Percentiles rank a stretch among this genome's conserved stretches.
These are phyloP conservation scores for Ypsolopha scabrella DNA, from an alignment of 2,888 invertebrate genomes.

Conservation along the genomic window DNA sequence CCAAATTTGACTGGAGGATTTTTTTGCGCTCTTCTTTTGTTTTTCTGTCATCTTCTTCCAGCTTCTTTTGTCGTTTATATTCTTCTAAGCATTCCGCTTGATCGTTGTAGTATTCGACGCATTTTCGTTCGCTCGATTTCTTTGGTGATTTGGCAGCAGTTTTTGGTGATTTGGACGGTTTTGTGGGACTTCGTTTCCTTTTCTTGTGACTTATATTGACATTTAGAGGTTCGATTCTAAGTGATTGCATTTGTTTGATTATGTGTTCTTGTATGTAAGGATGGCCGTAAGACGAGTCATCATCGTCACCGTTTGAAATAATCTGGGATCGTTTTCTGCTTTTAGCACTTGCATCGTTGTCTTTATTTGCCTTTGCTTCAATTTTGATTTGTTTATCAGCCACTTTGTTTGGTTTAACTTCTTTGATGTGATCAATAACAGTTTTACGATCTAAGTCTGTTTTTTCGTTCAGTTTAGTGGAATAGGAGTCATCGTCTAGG, in stretches of 20 bases:
- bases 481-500: conserved; percentile 69
- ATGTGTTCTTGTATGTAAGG: conserved; percentile 62
- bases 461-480: conserved; percentile 38
- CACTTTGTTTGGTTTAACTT: conserved; percentile 11
- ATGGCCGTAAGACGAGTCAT: conserved; percentile 32
- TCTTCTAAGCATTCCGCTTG: conserved; percentile 73
- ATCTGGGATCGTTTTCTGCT: conserved; percentile 25
- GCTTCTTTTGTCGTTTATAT: conserved; percentile 41
- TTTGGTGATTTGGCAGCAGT: too few relatives aligned
- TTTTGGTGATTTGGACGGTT: conserved; percentile 34
- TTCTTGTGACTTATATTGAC: conserved; percentile 44
- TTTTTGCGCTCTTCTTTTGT: conserved; percentile 49
- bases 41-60: conserved; percentile 47
- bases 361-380: conserved; percentile 25
- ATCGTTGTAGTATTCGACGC: conserved; percentile 74
- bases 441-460: conserved; percentile 43
- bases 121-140: conserved; percentile 28
- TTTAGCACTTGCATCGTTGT: conserved; percentile 49
- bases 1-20: conserved; percentile 36
- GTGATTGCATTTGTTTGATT: conserved; percentile 62
- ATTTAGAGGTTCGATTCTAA: conserved; percentile 56
- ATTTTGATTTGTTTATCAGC: conserved; percentile 1
- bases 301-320: conserved; percentile 31
- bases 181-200: conserved; percentile 39
- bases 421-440: conserved; percentile 50